Evolutionary conservation across 1,140 invertebrate genomes (phyloP), one percentile per base, ranked within the genome.

Genomic region (Zaprionus davidi): DNA sequence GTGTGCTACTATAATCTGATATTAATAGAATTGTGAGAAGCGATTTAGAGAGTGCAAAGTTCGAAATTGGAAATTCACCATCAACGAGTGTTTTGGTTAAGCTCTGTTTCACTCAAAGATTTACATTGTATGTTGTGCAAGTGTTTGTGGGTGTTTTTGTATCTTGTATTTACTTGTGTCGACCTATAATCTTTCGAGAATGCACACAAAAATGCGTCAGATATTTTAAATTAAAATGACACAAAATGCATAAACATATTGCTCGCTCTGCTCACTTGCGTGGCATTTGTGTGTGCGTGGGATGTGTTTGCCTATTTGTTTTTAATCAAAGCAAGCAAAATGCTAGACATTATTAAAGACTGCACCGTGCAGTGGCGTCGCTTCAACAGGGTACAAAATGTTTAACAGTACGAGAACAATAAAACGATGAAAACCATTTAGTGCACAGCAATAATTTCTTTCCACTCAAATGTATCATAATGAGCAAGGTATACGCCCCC

Each of bases 161-260:
- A 53, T 20, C 44, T 46, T 46, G 12, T n/a, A 59, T 62, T 69
- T 73, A 36, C 56, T 62, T 62, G 31, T 20, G 44, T 20, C 36
- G 59, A 71, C 59, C 58, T 58, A 71, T 75, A 70, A 67, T 57
- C 53, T 67, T 64, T 34, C 55, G 11, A 67, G 60, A 67, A 66
- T 67, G 65, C 74, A 62, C 63, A 72, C 56, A 73, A 76, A 64
- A 72, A 76, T 71, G 56, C 62, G 63, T n/a, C 57, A 62, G 57
- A 76, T 72, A 68, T 73, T 77, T 68, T 57, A 74, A 74, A 77
- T 77, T 73, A 77, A 74, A 77, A 73, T 63, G 60, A 74, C 55
- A 77, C 70, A 57, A 77, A 77, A 74, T 46, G 62, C 34, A 73
- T 51, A 53, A 73, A 74, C 24, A 46, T 58, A 51, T 71, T 64